These are phyloP conservation scores for Trichosurus vulpecula DNA, from an alignment of 2,797 vertebrate species.

Conservation along the genomic window DNA sequence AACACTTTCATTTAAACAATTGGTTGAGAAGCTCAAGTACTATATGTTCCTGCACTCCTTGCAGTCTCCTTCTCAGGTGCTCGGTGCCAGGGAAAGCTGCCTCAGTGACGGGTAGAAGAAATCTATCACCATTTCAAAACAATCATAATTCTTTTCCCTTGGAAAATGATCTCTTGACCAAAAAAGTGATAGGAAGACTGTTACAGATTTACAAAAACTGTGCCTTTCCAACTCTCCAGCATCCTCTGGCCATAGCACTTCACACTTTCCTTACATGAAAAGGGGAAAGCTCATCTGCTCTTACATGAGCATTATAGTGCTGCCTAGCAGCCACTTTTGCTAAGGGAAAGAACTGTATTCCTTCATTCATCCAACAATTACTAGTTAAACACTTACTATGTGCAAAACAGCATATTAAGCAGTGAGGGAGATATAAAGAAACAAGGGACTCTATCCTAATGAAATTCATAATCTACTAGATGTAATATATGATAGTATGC, in stretches of 20 bases:
- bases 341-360: neutral
- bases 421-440: neutral
- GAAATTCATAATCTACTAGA: too few species aligned
- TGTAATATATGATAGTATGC: neutral
- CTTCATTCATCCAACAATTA: neutral
- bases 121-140: neutral
- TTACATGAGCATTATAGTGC: neutral
- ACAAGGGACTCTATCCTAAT: neutral
- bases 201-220: neutral
- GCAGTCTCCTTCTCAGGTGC: neutral
- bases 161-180: neutral
- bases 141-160: neutral
- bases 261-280: neutral
- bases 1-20: neutral
- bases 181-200: neutral
- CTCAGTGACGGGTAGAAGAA: neutral
- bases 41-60: neutral
- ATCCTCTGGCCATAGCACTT: neutral
- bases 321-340: neutral
- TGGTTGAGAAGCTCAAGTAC: neutral
- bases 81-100: neutral
- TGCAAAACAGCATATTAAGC: neutral
- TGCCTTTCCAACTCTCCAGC: neutral
- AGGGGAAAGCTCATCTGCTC: neutral
- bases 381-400: neutral